These are phyloP conservation scores for Amblyjoppa fuscipennis DNA, from an alignment of 2,888 invertebrate species.

Conservation along the genomic window DNA sequence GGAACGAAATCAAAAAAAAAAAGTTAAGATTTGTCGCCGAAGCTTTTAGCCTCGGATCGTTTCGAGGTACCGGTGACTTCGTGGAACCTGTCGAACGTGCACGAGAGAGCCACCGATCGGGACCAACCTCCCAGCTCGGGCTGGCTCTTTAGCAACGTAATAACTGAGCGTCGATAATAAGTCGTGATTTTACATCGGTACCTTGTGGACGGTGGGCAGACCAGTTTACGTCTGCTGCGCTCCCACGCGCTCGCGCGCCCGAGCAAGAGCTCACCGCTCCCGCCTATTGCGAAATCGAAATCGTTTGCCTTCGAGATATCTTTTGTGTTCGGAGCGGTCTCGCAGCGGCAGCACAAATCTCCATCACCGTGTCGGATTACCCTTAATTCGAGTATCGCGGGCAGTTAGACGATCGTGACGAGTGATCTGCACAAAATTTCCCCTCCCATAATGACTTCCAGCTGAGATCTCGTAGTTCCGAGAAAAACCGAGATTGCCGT, in stretches of 20 bases:
- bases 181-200: constrained; percentile 67
- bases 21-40: background rate
- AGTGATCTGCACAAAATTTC: constrained; percentile 1
- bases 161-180: constrained; percentile 68
- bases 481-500: constrained; percentile 12
- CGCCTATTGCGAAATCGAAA: constrained; percentile 67
- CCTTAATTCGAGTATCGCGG: constrained; percentile 57
- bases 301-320: constrained; percentile 56
- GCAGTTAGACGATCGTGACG: constrained; percentile 59
- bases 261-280: constrained; percentile 56
- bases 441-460: constrained; percentile 28
- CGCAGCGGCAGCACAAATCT: constrained; percentile 9
- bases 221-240: constrained; percentile 69
- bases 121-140: constrained; percentile 35
- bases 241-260: constrained; percentile 59
- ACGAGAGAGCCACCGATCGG: constrained; percentile 31
- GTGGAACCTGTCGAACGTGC: constrained; percentile 50
- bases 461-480: constrained; percentile 33
- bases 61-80: constrained; percentile 25
- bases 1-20: background rate
- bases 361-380: constrained; percentile 50
- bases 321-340: constrained; percentile 30
- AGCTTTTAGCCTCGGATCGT: constrained; percentile 11
- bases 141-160: constrained; percentile 58
- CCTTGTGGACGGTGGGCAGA: constrained; percentile 69